Evolutionary conservation across 2,888 invertebrate species (phyloP), one percentile per base, ranked within the genome.

Genomic region (Archaeoteleia sp.): DNA sequence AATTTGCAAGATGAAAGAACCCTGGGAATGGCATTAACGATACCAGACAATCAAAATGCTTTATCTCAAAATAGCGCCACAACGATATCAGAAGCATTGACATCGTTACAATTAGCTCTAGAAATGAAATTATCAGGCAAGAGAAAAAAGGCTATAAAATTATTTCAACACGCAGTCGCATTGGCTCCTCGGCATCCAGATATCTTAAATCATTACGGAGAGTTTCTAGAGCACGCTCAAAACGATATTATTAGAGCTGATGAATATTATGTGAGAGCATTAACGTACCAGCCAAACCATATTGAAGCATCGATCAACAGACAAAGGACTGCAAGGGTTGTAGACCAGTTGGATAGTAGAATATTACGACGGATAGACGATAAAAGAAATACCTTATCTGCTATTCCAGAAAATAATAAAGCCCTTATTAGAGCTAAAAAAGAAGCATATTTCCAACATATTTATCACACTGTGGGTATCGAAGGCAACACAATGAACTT

Each of bases 401-500:
- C 91, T 2, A 92, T 97, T 78, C 95, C 96, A 10, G 92, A 93
- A 70, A 89, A 89, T 30, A 92, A 92, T 83, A 89, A 93, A 0
- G 94, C 95, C 2, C 87, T 97, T 72, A 88, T 95, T 46, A 89
- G 95, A 77, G 94, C 96, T 1, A 97, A 97, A 80, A 95, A 94
- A 81, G 97, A 98, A 85, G 96, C 96, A 1, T 98, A 97, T 85
- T 97, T 96, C 83, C 91, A 94, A 80, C 96, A 98, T 82, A 96
- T 98, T 67, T 97, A 97, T 85, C 98, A 98, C 81, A 96, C 97
- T 0, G 97, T 96, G 12, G 98, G 95, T 14, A 96, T 98, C 71
- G 98, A 98, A 87, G 98, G 98, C 0, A 98, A 98, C 82, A 98
- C 98, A 0, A 95, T 99, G 93, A 94, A 95, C 1, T 87, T 98